A percentile compares a stretch with the other conserved stretches of the same genome.
phyloP scores from a whole-genome alignment of 2,888 invertebrate genomes.

The Drosophila affinis region DNA sequence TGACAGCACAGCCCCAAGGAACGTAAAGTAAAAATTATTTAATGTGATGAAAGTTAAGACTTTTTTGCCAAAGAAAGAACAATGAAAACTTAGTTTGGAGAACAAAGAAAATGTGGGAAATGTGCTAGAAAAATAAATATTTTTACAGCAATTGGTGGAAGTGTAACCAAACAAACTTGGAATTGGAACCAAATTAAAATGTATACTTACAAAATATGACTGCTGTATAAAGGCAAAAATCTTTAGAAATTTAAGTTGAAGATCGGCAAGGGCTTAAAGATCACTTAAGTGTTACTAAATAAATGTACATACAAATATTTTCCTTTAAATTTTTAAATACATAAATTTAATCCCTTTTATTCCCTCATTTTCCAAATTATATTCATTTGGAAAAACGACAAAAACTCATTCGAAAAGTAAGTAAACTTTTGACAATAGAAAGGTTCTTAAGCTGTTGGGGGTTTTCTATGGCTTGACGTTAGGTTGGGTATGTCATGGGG shows the following conservation, averaged over 20 bases:
- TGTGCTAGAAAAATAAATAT: not conserved
- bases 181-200: slow-evolving; percentile 1
- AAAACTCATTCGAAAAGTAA: slow-evolving; percentile 33
- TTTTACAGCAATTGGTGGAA: not conserved
- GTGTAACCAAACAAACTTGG: slow-evolving; percentile 2
- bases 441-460: not conserved
- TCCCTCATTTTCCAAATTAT: not conserved
- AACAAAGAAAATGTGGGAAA: slow-evolving; percentile 3
- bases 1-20: slow-evolving; percentile 52
- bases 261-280: no score
- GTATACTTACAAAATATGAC: not conserved
- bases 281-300: no score
- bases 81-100: slow-evolving; percentile 30
- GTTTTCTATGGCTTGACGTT: not conserved
- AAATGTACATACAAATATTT: not conserved
- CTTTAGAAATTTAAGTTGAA: not conserved
- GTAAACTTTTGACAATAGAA: slow-evolving; percentile 30
- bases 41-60: slow-evolving; percentile 39
- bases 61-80: not conserved
- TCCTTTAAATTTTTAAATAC: not conserved
- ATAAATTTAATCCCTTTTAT: not conserved
- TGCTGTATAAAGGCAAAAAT: not conserved
- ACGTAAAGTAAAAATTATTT: slow-evolving; percentile 52
- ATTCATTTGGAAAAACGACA: slow-evolving; percentile 2
- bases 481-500: not conserved